Base-by-base conservation (phyloP, 2,113 vertebrate species). In the Rhipidura dahli region DNA sequence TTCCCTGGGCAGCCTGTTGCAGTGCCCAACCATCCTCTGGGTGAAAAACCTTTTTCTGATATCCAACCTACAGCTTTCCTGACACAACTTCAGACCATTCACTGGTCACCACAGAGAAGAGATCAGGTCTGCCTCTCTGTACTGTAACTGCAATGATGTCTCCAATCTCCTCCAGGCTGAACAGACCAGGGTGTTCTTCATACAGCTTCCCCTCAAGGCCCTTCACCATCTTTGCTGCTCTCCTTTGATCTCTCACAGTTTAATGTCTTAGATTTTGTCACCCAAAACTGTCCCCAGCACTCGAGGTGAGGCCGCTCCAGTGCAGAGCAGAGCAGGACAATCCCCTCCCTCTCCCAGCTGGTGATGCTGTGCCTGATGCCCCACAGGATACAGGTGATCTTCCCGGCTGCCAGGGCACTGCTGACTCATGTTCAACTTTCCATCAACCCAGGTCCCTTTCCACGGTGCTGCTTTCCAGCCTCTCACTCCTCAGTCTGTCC, bases 301-400 rank as follows among this genome's bases (percentile, higher is more conserved):
- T 44, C 0, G 1, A 61, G 37, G 10, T 63, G 56, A 37, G 56
- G 47, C 27, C 0, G 0, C 39, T 6, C 39, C 26, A 61, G 31
- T 0, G 0, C 50, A 42, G 27, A 51, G 14, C 27, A 59, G 44
- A 22, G 26, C 0, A 0, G 53, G 17, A 68, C 83, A 86, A 51
- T 77, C 2, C 17, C 45, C 31, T 76, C 17, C 44, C 26, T 86
- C 31, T 9, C 11, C 21, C 2, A 0, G 10, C 51, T 5, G 6
- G 19, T 0, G 5, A 10, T 78, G 75, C 44, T 66, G 31, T 11
- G 0, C 27, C 37, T 60, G 63, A 9, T 77, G 72, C 1, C 21
- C 24, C 17, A 21, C 45, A 77, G 71, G 44, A 37, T 21, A 27
- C 1, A 4, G 4, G 0, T 51, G 53, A 0, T 15, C 22, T 22